Base-by-base conservation (phyloP, 2,113 vertebrate genomes). In the Clarias magur region DNA sequence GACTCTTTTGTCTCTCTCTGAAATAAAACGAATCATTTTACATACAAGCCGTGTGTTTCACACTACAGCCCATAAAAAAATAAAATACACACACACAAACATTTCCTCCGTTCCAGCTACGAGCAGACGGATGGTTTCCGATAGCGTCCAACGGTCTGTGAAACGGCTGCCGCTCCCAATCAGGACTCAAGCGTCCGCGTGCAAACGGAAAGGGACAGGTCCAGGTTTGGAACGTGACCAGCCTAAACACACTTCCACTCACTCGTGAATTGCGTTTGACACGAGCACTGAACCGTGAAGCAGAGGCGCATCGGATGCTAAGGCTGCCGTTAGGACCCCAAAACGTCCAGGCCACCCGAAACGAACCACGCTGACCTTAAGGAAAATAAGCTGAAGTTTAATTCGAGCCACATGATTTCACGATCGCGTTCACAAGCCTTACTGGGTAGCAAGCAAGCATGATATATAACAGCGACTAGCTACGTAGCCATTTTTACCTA, bases 271-370 rank as follows among this genome's bases (percentile, higher is more conserved):
- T 76, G 73, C 85, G 72, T 89, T 89, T 91, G 90, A 91, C 87
- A 91, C 68, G 15, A 59, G 82, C 86, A 82, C 87, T 82, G 86
- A 91, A 89, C 85, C 88, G 38, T 59, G 53, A 88, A 75, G 70
- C 87, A 23, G 78, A 76, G 80, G 59, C 80, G 27, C 86, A 88
- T 90, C 90, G 79, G 83, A 91, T 78, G 88, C 57, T 91, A 88
- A 87, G 84, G 13, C 85, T 73, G 85, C 81, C 70, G 60, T 86
- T 73, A 80, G 62, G 86, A 87, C 72, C 70, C 83, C 42, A 83
- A 87, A 60, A 57, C 78, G 2, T 60, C 27, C 80, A 82, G 80
- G 63, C 89, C 80, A 85, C 79, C 78, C 79, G 57, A 82, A 82
- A 78, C 25, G 6, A 25, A 60, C 70, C 65, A 62, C 15, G 27